Evolutionary conservation across 2,797 vertebrate species (phyloP).

Genomic region (Tauraco hartlaubi): DNA sequence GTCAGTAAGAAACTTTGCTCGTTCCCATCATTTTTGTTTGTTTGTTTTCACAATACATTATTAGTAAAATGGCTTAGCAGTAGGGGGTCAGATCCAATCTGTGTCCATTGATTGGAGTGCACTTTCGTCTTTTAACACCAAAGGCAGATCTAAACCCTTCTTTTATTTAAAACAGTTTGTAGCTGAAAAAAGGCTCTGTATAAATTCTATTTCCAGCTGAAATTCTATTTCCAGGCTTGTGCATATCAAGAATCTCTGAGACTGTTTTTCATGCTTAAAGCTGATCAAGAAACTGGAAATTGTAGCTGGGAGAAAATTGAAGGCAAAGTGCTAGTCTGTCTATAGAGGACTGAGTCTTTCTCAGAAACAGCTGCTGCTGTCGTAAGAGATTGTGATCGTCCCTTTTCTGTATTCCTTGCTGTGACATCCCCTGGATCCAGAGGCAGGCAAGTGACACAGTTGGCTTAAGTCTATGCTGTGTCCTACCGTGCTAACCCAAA

Average conservation of each 20-base stretch:
- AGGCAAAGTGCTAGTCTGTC: neutral
- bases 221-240: constrained; percentile 16
- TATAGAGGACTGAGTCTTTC: neutral
- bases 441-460: neutral
- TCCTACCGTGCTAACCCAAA: neutral
- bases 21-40: neutral
- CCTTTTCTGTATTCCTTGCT: neutral
- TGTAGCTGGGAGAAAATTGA: neutral
- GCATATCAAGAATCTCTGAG: neutral
- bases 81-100: neutral
- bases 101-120: constrained; percentile 15
- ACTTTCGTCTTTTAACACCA: constrained; percentile 32
- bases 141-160: neutral
- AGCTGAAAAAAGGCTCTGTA: constrained; percentile 1
- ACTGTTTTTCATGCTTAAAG: neutral
- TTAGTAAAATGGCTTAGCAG: constrained; percentile 6
- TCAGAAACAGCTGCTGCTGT: constrained; percentile 61
- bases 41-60: neutral
- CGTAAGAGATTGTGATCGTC: neutral
- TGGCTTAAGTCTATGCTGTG: neutral
- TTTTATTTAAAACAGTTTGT: constrained; percentile 1
- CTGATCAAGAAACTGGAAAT: neutral
- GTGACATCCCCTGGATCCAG: constrained; percentile 9
- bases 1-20: constrained; percentile 3
- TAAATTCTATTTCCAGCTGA: constrained; percentile 1